A percentile compares a stretch with the other conserved stretches of the same genome.
Conservation (phyloP, 2,888 invertebrate species). For the Parnassius mnemosyne region DNA sequence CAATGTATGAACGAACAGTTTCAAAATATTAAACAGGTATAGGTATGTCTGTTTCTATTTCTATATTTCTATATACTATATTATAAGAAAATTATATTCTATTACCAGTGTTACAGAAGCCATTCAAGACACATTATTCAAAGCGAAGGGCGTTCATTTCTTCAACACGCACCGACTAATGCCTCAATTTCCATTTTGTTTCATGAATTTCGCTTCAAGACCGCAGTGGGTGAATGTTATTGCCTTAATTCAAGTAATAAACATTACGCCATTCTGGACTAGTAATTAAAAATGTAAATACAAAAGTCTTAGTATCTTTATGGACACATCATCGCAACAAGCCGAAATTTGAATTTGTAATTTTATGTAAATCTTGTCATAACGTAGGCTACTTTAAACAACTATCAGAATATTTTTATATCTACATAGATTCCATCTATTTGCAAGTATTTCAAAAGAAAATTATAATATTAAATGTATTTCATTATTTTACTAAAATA, state of each 20-base stretch:
- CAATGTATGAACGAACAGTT: no score
- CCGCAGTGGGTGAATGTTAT: conserved; percentile 20
- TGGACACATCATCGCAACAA: conserved; percentile 18
- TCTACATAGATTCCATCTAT: conserved; percentile 3
- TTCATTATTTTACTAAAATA: no score
- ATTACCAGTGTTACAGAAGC: background rate
- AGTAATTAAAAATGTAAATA: conserved; percentile 26
- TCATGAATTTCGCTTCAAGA: conserved; percentile 11
- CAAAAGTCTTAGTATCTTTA: conserved; percentile 19
- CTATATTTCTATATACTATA: no score
- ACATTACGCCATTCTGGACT: conserved; percentile 18
- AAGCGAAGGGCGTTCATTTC: conserved; percentile 8
- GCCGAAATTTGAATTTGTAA: conserved; percentile 22
- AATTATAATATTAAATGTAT: no score
- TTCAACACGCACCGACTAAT: conserved; percentile 15
- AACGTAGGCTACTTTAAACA: background rate
- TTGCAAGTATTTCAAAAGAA: background rate
- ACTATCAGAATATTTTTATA: conserved; percentile 5
- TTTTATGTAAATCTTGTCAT: conserved; percentile 19
- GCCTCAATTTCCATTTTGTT: conserved; percentile 22
- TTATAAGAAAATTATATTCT: background rate
- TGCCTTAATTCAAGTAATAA: conserved; percentile 25
- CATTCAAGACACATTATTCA: conserved; percentile 16
- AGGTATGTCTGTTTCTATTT: no score
- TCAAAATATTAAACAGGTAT: no score